Base-by-base conservation (phyloP, 2,888 invertebrate species). In the Pteria penguin region DNA sequence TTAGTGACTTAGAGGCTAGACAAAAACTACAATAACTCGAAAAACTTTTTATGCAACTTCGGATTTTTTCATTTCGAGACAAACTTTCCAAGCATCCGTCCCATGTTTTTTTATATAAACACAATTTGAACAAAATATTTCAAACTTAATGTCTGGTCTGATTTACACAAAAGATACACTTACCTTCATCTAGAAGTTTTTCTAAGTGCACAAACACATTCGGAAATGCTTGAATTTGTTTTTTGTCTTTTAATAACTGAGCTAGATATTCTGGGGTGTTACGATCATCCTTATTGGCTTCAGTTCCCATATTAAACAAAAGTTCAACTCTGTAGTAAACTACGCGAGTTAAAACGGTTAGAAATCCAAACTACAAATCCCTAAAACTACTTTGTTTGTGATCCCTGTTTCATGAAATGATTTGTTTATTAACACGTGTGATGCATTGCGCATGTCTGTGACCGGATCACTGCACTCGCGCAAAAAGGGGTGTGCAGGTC, bases 141-240 rank as follows among this genome's bases (percentile, higher is more conserved):
- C n/a, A n/a, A n/a, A n/a, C n/a, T n/a, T n/a, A n/a, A n/a, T n/a
- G n/a, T n/a, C n/a, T n/a, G n/a, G n/a, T n/a, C n/a, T n/a, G n/a
- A n/a, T n/a, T n/a, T n/a, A n/a, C 24, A 57, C 33, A 29, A 66
- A 58, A 57, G 31, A 63, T 58, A 75, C 83, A 91, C 94, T 94
- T 95, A 99, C 99, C 99, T 96, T 99, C 99, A 93, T 99, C 99
- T 93, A 99, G 95, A 91, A 99, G 96, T 93, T 99, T 95, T 94
- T 99, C 99, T 93, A 98, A 96, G 94, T 99, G 99, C 94, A 97
- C 96, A 95, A 99, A 99, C 93, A 99, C 97, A 95, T 98, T 98
- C 90, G 99, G 99, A 94, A 99, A 98, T 93, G 98, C 98, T 92
- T 98, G 97, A 93, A 99, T 95, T 95, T 99, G 98, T 95, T 99